phyloP scores from a whole-genome alignment of 1,140 invertebrate species.

The Papilio xuthus region DNA sequence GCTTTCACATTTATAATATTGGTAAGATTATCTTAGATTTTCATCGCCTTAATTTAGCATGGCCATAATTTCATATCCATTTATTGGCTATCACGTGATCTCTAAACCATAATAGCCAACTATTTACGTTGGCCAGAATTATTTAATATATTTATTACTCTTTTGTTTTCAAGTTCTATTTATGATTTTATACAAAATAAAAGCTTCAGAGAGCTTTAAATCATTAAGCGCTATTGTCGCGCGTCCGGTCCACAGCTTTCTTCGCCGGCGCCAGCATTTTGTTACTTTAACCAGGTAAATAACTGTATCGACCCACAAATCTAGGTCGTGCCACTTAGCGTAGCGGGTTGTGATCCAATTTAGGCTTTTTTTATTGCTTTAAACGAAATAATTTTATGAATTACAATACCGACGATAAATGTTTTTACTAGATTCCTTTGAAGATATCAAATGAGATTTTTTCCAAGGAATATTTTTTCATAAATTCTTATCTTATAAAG shows the following conservation, averaged over 20 bases:
- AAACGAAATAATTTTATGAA: not conserved
- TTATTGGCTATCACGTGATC: no score
- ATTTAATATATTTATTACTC: not conserved
- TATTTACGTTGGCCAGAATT: no score
- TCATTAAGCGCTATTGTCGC: not conserved
- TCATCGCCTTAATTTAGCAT: no score
- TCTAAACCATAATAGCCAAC: no score
- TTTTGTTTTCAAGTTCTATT: not conserved
- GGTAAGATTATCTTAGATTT: no score
- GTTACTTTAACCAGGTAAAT: constrained; percentile 25
- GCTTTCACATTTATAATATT: no score
- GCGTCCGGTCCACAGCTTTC: not conserved
- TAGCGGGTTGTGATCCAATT: not conserved
- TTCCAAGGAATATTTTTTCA: not conserved
- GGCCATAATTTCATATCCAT: no score
- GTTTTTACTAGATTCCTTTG: not conserved
- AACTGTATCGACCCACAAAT: constrained; percentile 28
- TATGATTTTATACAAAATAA: not conserved
- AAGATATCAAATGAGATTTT: no score
- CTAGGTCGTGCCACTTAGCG: constrained; percentile 8
- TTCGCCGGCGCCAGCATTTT: constrained; percentile 9
- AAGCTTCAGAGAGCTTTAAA: not conserved
- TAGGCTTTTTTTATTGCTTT: not conserved
- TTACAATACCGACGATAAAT: not conserved
- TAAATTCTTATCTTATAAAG: not conserved